Evolutionary conservation across 2,797 vertebrate species (phyloP).

Genomic region (Glossophaga mutica): DNA sequence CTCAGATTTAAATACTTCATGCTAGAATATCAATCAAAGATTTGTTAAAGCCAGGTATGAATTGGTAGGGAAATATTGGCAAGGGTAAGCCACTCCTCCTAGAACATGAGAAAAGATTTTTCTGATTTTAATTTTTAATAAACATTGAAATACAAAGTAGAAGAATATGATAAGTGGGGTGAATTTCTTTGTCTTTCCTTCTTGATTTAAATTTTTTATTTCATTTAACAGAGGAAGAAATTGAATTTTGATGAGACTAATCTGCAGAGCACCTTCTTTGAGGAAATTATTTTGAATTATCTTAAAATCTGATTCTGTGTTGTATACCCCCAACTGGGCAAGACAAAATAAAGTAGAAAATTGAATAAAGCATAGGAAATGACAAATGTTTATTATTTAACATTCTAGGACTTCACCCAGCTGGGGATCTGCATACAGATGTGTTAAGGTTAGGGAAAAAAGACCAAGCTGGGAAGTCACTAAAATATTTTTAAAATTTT

Average conservation of each 20-base stretch:
- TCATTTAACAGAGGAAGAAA: background rate
- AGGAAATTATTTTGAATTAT: background rate
- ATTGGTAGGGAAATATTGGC: background rate
- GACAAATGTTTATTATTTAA: background rate
- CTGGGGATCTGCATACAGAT: background rate
- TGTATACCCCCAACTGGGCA: background rate
- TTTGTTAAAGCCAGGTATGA: background rate
- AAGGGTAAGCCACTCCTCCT: background rate
- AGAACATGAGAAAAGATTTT: background rate
- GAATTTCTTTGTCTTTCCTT: background rate
- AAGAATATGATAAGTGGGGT: background rate
- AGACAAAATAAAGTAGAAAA: background rate
- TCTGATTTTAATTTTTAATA: background rate
- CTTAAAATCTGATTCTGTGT: conserved; percentile 37
- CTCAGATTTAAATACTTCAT: background rate
- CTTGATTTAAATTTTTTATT: background rate
- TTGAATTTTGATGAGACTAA: background rate
- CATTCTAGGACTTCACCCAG: background rate
- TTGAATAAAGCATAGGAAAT: background rate
- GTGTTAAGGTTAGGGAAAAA: background rate
- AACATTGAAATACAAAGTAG: background rate
- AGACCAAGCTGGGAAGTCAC: background rate
- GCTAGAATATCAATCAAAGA: background rate
- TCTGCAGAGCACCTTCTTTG: background rate
- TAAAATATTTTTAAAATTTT: background rate